Base-by-base conservation (phyloP, 2,113 vertebrate genomes). In the Sinocyclocheilus grahami region DNA sequence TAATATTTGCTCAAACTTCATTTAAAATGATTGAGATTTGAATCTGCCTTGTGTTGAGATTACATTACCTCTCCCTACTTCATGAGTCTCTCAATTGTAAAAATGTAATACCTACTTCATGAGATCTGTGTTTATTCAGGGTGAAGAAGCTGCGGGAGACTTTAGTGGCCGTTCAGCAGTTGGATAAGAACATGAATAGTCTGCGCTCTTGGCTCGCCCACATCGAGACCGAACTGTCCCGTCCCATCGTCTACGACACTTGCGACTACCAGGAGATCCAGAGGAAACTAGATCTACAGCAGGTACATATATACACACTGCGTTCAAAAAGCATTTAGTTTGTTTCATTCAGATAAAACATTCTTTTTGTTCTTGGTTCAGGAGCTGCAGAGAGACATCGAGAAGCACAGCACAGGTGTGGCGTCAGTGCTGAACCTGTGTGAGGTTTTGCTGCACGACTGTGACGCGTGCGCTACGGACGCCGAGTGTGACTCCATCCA, bases 371-470 rank as follows among this genome's bases (percentile, higher is more conserved):
- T 51, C 10, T 67, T 7, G 78, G 6, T 86, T 1, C 89, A 99
- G 98, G 97, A 98, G 80, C 96, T 99, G 14, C 98, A 99, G 94
- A 95, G 95, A 63, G 98, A 99, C 91, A 98, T 99, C 27, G 98
- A 99, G 93, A 99, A 98, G 84, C 98, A 99, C 92, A 99, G 97
- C 87, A 97, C 97, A 0, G 98, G 97, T 0, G 97, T 99, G 79
- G 97, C 97, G 3, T 99, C 98, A 0, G 97, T 99, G 46, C 95
- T 99, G 88, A 99, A 98, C 88, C 93, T 99, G 58, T 99, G 97
- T n/a, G 98, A 99, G 89, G 97, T 99, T 2, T 95, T 99, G 10
- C 96, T 99, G 84, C 98, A 99, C 0, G 98, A 99, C 93, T 98
- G 98, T 1, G 98, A 99, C 10, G 98, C 98, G 12, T 99, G 98